phyloP scores from a whole-genome alignment of 2,888 invertebrate genomes.

The Carabus problematicus region DNA sequence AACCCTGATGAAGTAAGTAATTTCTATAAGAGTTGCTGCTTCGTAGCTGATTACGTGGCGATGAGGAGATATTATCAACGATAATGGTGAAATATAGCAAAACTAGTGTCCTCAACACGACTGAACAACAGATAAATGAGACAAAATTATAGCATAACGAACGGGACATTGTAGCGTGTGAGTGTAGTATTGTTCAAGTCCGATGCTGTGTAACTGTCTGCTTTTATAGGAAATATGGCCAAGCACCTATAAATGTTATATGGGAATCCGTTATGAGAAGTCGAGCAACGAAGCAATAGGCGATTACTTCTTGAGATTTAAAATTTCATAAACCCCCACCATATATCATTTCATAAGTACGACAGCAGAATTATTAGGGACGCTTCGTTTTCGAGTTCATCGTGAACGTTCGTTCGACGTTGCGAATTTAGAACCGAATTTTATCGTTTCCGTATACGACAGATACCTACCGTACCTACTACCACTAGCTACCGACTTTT shows the following conservation, averaged over 20 bases:
- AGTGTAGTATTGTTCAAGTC: too few species aligned
- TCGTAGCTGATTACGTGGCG: too few species aligned
- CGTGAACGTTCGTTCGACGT: conserved; percentile 4
- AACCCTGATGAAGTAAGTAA: too few species aligned
- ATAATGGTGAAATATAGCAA: too few species aligned
- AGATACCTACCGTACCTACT: conserved; percentile 25
- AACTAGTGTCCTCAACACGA: too few species aligned
- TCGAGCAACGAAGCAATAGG: conserved; percentile 36
- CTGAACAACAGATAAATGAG: too few species aligned
- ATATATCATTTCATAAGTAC: conserved; percentile 41
- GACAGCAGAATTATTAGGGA: conserved; percentile 38
- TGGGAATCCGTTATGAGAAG: conserved; percentile 37
- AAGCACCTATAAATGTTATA: conserved; percentile 39
- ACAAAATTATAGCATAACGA: too few species aligned
- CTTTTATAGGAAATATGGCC: too few species aligned
- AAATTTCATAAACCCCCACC: conserved; percentile 38
- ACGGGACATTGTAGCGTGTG: too few species aligned
- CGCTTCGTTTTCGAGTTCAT: conserved; percentile 18
- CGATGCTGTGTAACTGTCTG: too few species aligned
- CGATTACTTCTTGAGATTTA: conserved; percentile 41
- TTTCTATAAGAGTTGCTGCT: too few species aligned
- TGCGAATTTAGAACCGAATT: conserved; percentile 8
- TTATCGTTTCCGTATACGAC: conserved; percentile 39
- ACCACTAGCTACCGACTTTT: background rate
- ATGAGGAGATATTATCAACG: too few species aligned